Evolutionary conservation across 2,113 vertebrate species (phyloP), one percentile per base, ranked within the genome.

Genomic region (Catharus bicknelli): DNA sequence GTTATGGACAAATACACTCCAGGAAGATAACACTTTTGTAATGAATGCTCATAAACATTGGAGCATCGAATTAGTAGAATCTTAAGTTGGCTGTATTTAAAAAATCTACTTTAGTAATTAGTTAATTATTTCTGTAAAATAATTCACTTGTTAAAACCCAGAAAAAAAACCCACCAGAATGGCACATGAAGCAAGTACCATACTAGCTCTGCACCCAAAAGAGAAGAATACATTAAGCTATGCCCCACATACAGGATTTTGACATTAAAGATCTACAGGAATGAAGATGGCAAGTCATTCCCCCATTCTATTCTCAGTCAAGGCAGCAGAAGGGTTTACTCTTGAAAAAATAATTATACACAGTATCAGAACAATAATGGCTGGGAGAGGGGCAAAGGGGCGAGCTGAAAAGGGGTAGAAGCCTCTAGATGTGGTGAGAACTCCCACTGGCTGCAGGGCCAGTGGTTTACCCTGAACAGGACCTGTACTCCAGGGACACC

Each of bases 301-400:
- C n/a, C 38, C 27, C 11, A 9, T 51, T 50, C 43, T 68, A 1
- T 68, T 66, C 63, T 53, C 43, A 20, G 55, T 16, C 61, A 70
- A 88, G 76, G 82, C 82, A 74, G 45, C 0, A 7, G 42, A 96
- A 90, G 85, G 57, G 93, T 96, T 96, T 93, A 95, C 27, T 42
- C 48, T 30, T 57, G 80, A 78, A 95, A 94, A 96, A 95, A 88
- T 66, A 93, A 88, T 86, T 74, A 23, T 55, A 77, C 82, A 58
- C 51, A 93, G 36, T 83, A 50, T 17, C 61, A 83, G 91, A 94
- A 95, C 88, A 96, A 93, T 32, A 58, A 90, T 80, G 54, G 51
- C 17, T 86, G 86, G 63, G 51, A 74, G 63, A 55, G 83, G 45
- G 85, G 87, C 17, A 12, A 53, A 80, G 78, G 59, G 82, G 59